Percentiles rank a stretch among this genome's conserved stretches.
Conservation (phyloP, 2,888 invertebrate genomes). For the Drosophila buzzatii region DNA sequence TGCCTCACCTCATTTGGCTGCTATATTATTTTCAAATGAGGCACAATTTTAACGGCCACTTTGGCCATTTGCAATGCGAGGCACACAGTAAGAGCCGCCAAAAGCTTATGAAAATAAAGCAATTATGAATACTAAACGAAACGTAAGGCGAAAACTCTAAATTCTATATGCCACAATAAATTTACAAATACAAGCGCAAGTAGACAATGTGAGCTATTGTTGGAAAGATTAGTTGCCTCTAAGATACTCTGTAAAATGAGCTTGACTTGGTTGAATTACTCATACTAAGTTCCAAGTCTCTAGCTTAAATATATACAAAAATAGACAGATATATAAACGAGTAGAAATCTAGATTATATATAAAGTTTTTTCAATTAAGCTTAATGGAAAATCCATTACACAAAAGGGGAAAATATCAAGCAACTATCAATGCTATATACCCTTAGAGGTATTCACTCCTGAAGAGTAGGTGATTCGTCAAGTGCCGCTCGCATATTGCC, state of each 20-base stretch:
- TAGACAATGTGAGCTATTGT: background rate
- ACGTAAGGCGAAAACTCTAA: slow-evolving; percentile 44
- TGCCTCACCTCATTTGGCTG: slow-evolving; percentile 53
- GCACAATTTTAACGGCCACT: slow-evolving; percentile 60
- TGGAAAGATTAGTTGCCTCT: background rate
- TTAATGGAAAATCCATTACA: too few species aligned
- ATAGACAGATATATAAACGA: too few species aligned
- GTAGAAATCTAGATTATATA: too few species aligned
- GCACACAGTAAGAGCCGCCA: slow-evolving; percentile 59
- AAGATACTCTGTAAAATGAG: slow-evolving; percentile 15
- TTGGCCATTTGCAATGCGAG: slow-evolving; percentile 65
- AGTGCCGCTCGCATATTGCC: slow-evolving; percentile 34
- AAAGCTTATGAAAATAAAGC: slow-evolving; percentile 65
- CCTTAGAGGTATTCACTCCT: background rate
- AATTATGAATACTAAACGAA: slow-evolving; percentile 73
- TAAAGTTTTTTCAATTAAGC: too few species aligned
- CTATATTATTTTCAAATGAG: slow-evolving; percentile 44
- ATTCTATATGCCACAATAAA: slow-evolving; percentile 55
- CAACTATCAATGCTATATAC: background rate
- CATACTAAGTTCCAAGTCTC: too few species aligned
- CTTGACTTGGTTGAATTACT: too few species aligned
- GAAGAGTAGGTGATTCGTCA: background rate
- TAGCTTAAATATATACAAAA: too few species aligned
- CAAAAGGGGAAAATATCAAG: too few species aligned
- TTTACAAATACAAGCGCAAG: slow-evolving; percentile 12